Base-by-base conservation (phyloP, 2,113 vertebrate genomes). In the Laterallus jamaicensis region DNA sequence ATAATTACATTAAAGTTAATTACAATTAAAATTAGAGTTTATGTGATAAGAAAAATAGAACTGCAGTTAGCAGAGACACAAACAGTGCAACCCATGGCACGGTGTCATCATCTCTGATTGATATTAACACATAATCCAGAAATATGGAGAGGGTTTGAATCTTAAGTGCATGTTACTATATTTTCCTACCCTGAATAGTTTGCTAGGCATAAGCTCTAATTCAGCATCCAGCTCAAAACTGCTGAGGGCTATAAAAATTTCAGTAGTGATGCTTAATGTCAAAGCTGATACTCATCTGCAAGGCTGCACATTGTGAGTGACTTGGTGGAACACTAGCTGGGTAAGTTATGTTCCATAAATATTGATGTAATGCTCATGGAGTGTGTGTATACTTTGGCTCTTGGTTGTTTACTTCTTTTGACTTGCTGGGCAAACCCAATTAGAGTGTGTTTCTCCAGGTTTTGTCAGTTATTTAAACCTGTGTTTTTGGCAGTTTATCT, bases 121-220 rank as follows among this genome's bases (percentile, higher is more conserved):
- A 15, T 85, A n/a, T 25, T 79, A 60, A 32, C 5, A 32, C 5
- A 11, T 49, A 49, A 49, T 49, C 49, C 49, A 49, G 49, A 49
- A 49, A 49, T 49, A 22, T 22, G 21, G 22, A 49, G 49, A 49
- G 21, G 49, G 22, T 49, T 49, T 49, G 20, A 22, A 22, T 47
- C 17, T 47, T 40, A 90, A 82, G 52, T 2, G 0, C 12, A 9
- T 54, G 1, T 75, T 47, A 22, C 6, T 87, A 0, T 71, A 18
- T 84, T 93, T 92, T 84, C 20, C 22, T 47, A 2, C 1, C 6
- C 49, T 76, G 58, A 39, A 25, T 21, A 58, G 2, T 69, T 81
- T 77, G 26, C 60, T 77, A 62, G 32, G 18, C 11, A 22, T 59
- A 47, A 40, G 4, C 24, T 86, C 9, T 11, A 59, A 68, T 88